These are phyloP conservation scores for Beris morrisii DNA, from an alignment of 2,888 invertebrate species.

Conservation along the genomic window DNA sequence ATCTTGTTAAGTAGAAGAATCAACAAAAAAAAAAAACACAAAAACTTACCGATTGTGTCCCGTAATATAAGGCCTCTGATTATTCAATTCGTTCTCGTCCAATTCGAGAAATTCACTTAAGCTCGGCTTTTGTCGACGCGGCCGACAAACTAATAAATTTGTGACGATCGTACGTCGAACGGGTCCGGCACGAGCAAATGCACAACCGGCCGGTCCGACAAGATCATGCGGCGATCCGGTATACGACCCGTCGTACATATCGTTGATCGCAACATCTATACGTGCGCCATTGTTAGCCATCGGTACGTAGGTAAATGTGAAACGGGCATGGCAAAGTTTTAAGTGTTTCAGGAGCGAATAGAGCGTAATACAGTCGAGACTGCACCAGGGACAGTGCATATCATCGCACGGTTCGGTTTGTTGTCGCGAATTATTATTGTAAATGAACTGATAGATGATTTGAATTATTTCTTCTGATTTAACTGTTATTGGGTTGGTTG, in stretches of 20 bases:
- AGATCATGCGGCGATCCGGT: conserved; percentile 90
- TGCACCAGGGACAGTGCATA: conserved; percentile 95
- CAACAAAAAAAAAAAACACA: not conserved
- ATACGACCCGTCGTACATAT: conserved; percentile 93
- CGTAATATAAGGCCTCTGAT: conserved; percentile 85
- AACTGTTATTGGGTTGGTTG: conserved; percentile 32
- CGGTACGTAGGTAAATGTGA: conserved; percentile 80
- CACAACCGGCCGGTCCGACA: conserved; percentile 69
- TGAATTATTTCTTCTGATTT: conserved; percentile 63
- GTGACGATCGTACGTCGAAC: conserved; percentile 66
- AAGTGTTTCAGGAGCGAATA: conserved; percentile 92
- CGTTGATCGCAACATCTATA: conserved; percentile 94
- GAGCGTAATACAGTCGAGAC: conserved; percentile 81
- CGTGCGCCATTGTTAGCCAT: conserved; percentile 68
- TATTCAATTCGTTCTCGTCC: conserved; percentile 82
- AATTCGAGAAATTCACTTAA: conserved; percentile 86
- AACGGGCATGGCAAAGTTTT: conserved; percentile 89
- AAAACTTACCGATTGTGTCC: conserved; percentile 76
- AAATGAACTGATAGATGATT: conserved; percentile 94
- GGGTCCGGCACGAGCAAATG: conserved; percentile 69
- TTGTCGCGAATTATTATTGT: conserved; percentile 91
- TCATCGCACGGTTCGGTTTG: conserved; percentile 94
- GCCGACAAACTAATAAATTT: conserved; percentile 65
- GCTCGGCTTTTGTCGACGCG: conserved; percentile 60
- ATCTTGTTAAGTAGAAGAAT: not conserved